phyloP scores from a whole-genome alignment of 2,797 vertebrate genomes.

The Sebastes minor region DNA sequence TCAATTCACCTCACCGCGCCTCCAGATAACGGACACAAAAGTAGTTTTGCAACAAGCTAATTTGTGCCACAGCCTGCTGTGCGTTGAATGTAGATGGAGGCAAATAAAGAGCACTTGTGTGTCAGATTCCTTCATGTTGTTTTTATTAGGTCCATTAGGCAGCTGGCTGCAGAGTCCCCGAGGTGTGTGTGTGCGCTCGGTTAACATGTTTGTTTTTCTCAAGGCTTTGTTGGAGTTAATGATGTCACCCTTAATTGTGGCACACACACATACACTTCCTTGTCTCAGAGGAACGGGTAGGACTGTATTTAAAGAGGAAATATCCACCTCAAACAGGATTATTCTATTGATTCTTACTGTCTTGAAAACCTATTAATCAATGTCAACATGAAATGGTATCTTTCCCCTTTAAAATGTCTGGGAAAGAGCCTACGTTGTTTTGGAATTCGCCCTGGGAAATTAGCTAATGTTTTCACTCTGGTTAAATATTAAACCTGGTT shows the following conservation, averaged over 20 bases:
- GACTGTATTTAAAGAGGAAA: conserved; percentile 1
- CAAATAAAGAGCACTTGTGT: conserved; percentile 36
- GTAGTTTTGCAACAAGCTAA: conserved; percentile 3
- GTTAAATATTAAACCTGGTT: conserved; percentile 49
- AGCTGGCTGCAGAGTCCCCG: conserved; percentile 38
- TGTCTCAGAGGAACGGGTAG: conserved; percentile 40
- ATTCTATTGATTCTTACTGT: neutral
- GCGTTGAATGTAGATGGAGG: neutral
- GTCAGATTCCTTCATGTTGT: conserved; percentile 50
- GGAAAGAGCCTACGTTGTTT: neutral
- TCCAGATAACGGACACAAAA: conserved; percentile 22
- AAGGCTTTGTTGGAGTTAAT: conserved; percentile 69
- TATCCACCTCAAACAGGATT: neutral
- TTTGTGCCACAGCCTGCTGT: conserved; percentile 24
- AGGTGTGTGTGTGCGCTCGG: conserved; percentile 35
- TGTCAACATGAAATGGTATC: neutral
- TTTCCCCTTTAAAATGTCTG: conserved; percentile 22
- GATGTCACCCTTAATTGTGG: conserved; percentile 66
- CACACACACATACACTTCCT: conserved; percentile 12
- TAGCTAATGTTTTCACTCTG: conserved; percentile 40
- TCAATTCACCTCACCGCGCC: neutral
- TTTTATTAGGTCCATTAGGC: conserved; percentile 65
- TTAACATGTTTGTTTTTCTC: conserved; percentile 77
- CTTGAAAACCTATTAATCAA: neutral
- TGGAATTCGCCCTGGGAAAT: neutral